Base-by-base conservation (phyloP, 2,888 invertebrate species). In the Stictocephala bisonia region DNA sequence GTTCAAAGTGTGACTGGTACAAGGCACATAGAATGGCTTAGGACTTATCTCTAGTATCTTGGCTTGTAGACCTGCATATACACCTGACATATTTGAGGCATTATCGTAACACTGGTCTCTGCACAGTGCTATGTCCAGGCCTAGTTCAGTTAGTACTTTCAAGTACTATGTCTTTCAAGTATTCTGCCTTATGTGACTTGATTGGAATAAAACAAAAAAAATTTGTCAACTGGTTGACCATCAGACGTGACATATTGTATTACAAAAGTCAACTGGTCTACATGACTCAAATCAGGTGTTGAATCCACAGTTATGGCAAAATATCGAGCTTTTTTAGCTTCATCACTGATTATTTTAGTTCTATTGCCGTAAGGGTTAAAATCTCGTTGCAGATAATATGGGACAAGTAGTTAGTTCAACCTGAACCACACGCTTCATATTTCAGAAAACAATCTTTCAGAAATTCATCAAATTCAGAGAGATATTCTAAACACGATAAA, bases 391-490 rank as follows among this genome's bases (percentile, higher is more conserved):
- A n/a, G 11, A 22, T 15, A 22, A 22, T 15, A 22, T n/a, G n/a
- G n/a, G n/a, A n/a, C n/a, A n/a, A n/a, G n/a, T n/a, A n/a, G n/a
- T n/a, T n/a, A n/a, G n/a, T 48, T 13, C 48, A 6, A 15, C 48
- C 48, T 48, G 48, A 48, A 48, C 48, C 48, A 48, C 48, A 48
- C n/a, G n/a, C n/a, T n/a, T n/a, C n/a, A n/a, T n/a, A n/a, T n/a
- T n/a, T n/a, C n/a, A n/a, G n/a, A n/a, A 15, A 48, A 48, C 22
- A 22, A 22, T 48, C 48, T 15, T 48, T 48, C 4, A 48, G 18
- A 48, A 48, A n/a, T n/a, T n/a, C n/a, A n/a, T n/a, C n/a, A n/a
- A n/a, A n/a, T n/a, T n/a, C n/a, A n/a, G n/a, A n/a, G 48, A 48
- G 48, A 48, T 15, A 48, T 48, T 15, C 48, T 48, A 48, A 48